Evolutionary conservation across 2,888 invertebrate genomes (phyloP).

Genomic region (Oscheius myriophilus): DNA sequence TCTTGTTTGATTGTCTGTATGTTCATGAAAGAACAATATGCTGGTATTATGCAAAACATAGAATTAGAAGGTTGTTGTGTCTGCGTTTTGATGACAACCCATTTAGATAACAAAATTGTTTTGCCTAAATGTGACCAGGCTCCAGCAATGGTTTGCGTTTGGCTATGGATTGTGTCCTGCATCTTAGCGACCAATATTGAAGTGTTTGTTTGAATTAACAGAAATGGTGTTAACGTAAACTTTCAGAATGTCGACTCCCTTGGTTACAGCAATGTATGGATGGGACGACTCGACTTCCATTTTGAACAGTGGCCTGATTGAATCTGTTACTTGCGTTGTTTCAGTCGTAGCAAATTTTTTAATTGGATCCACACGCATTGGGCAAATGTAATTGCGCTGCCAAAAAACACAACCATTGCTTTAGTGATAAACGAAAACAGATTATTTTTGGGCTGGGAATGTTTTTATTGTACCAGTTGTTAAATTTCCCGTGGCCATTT

Average conservation of each 20-base stretch:
- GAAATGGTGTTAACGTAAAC: neutral
- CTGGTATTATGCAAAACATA: constrained; percentile 44
- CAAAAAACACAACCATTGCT: neutral
- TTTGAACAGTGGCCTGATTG: neutral
- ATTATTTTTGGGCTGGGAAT: constrained; percentile 1
- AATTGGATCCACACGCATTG: constrained; percentile 1
- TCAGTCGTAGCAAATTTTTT: neutral
- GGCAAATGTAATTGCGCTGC: neutral
- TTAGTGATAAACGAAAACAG: constrained; percentile 1
- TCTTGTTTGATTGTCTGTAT: constrained; percentile 36
- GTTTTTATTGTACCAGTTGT: neutral
- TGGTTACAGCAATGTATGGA: neutral
- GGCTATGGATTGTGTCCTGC: constrained; percentile 47
- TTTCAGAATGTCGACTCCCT: constrained; percentile 7
- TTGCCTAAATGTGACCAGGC: constrained; percentile 48
- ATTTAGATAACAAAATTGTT: neutral
- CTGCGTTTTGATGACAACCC: too few species aligned
- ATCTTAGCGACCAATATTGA: constrained; percentile 51
- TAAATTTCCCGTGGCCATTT: constrained; percentile 5
- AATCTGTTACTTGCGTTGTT: neutral
- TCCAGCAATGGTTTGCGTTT: constrained; percentile 49
- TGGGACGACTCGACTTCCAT: neutral
- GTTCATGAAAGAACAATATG: constrained; percentile 47
- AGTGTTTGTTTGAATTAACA: constrained; percentile 37
- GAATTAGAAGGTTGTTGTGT: constrained; percentile 32